These are phyloP conservation scores for Miniopterus natalensis DNA, from an alignment of 2,113 vertebrate species.

Conservation along the genomic window DNA sequence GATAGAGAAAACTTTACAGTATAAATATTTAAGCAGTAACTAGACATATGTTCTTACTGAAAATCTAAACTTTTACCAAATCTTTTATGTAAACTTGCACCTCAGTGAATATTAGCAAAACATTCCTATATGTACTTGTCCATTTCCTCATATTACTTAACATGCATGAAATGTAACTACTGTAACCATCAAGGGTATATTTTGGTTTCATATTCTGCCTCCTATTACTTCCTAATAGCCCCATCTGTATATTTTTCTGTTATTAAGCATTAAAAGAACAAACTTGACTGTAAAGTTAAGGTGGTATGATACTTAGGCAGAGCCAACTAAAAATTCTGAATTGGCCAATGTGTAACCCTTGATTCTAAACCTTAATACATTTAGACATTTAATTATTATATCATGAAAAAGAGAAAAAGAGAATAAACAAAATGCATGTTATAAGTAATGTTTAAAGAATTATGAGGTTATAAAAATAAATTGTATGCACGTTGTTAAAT, in stretches of 20 bases:
- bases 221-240: neutral
- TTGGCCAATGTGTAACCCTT: neutral
- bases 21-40: neutral
- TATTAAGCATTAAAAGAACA: neutral
- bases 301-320: neutral
- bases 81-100: neutral
- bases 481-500: neutral
- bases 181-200: neutral
- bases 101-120: constrained; percentile 7
- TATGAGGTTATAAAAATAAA: constrained; percentile 4
- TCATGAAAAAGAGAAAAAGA: constrained; percentile 28
- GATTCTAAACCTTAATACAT: constrained; percentile 23
- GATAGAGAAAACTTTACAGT: neutral
- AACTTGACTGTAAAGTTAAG: constrained; percentile 12
- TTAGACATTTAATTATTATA: constrained; percentile 39
- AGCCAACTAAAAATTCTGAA: constrained; percentile 31
- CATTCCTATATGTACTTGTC: constrained; percentile 9
- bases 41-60: neutral
- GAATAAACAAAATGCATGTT: constrained; percentile 26
- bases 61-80: neutral
- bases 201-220: neutral
- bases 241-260: neutral
- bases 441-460: constrained; percentile 30
- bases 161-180: neutral
- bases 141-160: constrained; percentile 37